Base-by-base conservation (phyloP, 2,113 vertebrate genomes). In the Bufo bufo region DNA sequence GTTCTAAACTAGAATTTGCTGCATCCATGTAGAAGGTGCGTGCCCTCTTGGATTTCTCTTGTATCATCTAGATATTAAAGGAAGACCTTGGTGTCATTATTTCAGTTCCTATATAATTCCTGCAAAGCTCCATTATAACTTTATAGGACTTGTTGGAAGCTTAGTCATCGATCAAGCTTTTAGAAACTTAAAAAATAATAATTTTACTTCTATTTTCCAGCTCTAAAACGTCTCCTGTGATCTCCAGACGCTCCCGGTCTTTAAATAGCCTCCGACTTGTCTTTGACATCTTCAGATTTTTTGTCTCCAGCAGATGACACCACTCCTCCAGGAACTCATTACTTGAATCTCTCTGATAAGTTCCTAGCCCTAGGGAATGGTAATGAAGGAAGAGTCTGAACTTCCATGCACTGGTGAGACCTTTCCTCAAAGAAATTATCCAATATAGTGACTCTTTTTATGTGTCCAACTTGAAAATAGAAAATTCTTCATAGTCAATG, bases 271-370 rank as follows among this genome's bases (percentile, higher is more conserved):
- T 69, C 66, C 63, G n/a, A n/a, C 63, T 20, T n/a, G 6, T 65
- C 19, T 7, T 8, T 65, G 63, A 65, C 63, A 65, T 65, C 69
- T 45, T 14, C 17, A 43, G 33, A 11, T 10, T 72, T 72, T 16
- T 43, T 16, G 12, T 72, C 69, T 72, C 23, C 23, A 71, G 23
- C 63, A 71, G 23, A 33, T 71, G 66, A 33, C 19, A 33, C 11
- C 71, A 33, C 45, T 74, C 71, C 71, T 74, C 71, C 45, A 47
- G 71, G 71, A 74, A 5, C 71, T 74, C 71, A 74, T 74, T 74
- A 74, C 45, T 13, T 74, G 33, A 19, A 17, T 74, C 43, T 74
- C 43, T 45, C 45, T 74, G 71, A 74, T 13, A 74, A 45, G 43
- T 74, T 45, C 43, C 47, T 13, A 1, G 43, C 43, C 17, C 71